Percentiles rank a stretch among this genome's conserved stretches.
Evolutionary conservation across 2,797 vertebrate species (phyloP).

Genomic region (Sebastiscus tertius): DNA sequence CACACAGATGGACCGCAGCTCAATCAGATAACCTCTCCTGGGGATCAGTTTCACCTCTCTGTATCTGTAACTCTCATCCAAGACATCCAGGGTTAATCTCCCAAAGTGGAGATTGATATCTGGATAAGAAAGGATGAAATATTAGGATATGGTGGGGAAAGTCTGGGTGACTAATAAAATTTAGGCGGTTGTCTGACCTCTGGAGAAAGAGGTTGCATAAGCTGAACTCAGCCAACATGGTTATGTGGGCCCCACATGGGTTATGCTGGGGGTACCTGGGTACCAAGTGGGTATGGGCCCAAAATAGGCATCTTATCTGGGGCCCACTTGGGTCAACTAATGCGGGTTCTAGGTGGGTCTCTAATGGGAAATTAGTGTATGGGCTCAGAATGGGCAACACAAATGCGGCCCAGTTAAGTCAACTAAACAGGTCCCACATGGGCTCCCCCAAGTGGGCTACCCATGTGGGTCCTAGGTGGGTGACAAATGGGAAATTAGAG

Average conservation of each 20-base stretch:
- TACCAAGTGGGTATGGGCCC: no score
- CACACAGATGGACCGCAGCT: conserved; percentile 74
- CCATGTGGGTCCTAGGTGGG: no score
- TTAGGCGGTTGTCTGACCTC: conserved; percentile 83
- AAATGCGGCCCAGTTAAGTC: no score
- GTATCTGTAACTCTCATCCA: conserved; percentile 84
- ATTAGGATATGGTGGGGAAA: conserved; percentile 79
- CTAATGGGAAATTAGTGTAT: no score
- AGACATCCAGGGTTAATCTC: conserved; percentile 80
- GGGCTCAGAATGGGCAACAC: no score
- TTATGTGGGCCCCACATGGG: no score
- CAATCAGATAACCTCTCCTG: conserved; percentile 81
- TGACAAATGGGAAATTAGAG: no score
- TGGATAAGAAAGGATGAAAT: conserved; percentile 83
- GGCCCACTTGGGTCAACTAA: no score
- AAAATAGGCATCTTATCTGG: no score
- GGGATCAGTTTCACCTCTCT: conserved; percentile 83
- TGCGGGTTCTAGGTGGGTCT: no score
- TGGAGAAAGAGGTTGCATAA: conserved; percentile 70
- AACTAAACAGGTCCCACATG: no score
- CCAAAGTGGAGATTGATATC: conserved; percentile 78
- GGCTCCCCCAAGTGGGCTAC: no score
- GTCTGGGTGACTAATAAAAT: conserved; percentile 81
- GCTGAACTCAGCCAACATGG: conserved; percentile 38
- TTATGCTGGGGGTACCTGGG: rapidly evolving